Conservation (phyloP, 2,113 vertebrate genomes). For the Pithys albifrons region DNA sequence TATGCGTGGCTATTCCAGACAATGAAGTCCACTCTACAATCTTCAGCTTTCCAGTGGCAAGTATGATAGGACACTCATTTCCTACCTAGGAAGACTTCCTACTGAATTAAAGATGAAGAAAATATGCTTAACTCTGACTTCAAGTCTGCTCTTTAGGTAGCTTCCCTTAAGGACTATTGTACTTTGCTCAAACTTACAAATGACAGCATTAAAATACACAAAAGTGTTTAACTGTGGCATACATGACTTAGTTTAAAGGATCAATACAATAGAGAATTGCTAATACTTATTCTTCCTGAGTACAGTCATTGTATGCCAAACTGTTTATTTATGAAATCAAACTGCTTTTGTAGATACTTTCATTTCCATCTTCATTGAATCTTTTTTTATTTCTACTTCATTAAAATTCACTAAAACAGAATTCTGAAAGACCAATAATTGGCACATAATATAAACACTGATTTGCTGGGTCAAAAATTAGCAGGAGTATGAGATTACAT, state of each 20-base stretch:
- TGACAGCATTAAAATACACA: slow-evolving; percentile 31
- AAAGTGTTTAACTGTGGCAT: slow-evolving; percentile 24
- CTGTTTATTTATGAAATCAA: slow-evolving; percentile 18
- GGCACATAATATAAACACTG: neutral
- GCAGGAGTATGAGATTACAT: neutral
- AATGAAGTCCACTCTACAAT: neutral
- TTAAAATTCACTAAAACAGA: neutral
- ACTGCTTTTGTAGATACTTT: neutral
- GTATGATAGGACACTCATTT: neutral
- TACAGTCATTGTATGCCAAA: neutral
- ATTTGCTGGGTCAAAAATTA: neutral
- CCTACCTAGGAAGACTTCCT: neutral
- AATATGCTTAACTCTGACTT: slow-evolving; percentile 5
- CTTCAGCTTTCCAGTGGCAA: neutral
- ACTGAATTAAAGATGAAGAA: slow-evolving; percentile 35
- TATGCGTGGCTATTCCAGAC: neutral
- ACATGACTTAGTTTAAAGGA: slow-evolving; percentile 17
- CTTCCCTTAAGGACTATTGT: slow-evolving; percentile 12
- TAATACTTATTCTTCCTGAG: slow-evolving; percentile 22
- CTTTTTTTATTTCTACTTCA: neutral
- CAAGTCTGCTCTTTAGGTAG: neutral
- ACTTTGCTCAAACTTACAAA: slow-evolving; percentile 38
- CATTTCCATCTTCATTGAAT: neutral
- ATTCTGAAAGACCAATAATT: neutral
- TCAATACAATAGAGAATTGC: slow-evolving; percentile 16